Evolutionary conservation across 2,888 invertebrate genomes (phyloP), one percentile per base, ranked within the genome.

Genomic region (Chrysolina haemoptera): DNA sequence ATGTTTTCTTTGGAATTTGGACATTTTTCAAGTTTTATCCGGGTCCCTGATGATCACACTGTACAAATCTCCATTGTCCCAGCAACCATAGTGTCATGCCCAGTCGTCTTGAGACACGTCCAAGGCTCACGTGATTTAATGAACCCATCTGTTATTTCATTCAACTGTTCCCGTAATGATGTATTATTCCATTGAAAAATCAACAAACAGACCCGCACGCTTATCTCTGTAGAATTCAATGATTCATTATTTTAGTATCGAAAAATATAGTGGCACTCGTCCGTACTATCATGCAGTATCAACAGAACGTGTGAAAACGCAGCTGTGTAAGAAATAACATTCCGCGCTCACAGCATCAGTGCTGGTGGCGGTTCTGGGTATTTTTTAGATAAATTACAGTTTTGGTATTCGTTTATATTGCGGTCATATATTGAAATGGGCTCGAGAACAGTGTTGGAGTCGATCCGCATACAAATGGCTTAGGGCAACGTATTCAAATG

Each of bases 291-390:
- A 81, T 82, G 82, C 80, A 84, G 83, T 82, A 85, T 83, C 82
- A 85, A 85, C 85, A 84, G 76, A 81, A 84, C 85, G 85, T 85
- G 85, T 80, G 85, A 85, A 85, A 85, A 79, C 83, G 84, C 85
- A 84, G 83, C 82, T 85, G 84, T 80, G 80, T 73, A 78, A 78
- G 81, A 78, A 81, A 84, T 81, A 82, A 82, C 81, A 84, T 82
- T 83, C 81, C 73, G 75, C 79, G 77, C 68, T 66, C 40, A 14
- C 53, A 66, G 35, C 35, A 59, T 59, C 59, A 27, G 5, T 6
- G 40, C 67, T 35, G 14, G 53, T 53, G 53, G 48, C 18, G 6
- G 35, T 40, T 27, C 14, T 6, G 14, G 14, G 67, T 41, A 67
- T 67, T 67, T 67, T 41, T 20, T 16, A 67, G 55, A 67, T 67